These are phyloP conservation scores for Chroicocephalus ridibundus DNA, from an alignment of 2,113 vertebrate species.

Conservation along the genomic window DNA sequence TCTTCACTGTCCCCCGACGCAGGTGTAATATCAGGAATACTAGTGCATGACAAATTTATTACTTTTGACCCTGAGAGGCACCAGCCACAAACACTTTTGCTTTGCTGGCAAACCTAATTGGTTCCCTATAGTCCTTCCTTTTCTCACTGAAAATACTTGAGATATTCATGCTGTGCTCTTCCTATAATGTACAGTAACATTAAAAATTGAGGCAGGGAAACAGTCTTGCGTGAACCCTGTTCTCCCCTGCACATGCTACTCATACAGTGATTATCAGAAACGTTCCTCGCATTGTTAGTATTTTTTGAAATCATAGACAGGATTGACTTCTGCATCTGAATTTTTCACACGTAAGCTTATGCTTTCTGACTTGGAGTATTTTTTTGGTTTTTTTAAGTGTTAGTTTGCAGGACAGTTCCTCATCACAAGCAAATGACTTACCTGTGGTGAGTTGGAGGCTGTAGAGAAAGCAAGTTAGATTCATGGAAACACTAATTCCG, in stretches of 20 bases:
- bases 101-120: slow-evolving; percentile 26
- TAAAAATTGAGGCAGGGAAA: not conserved
- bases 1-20: slow-evolving; percentile 50
- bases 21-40: slow-evolving; percentile 9
- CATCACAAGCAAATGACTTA: not conserved
- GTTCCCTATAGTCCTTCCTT: slow-evolving; percentile 27
- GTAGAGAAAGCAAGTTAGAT: not conserved
- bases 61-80: slow-evolving; percentile 50
- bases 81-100: slow-evolving; percentile 3
- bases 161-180: slow-evolving; percentile 10
- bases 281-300: not conserved
- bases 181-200: not conserved
- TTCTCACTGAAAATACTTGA: slow-evolving; percentile 51
- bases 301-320: not conserved
- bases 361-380: not conserved
- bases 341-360: not conserved
- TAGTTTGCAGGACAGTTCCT: not conserved
- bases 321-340: not conserved
- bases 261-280: not conserved
- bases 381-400: not conserved
- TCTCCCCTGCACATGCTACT: not conserved
- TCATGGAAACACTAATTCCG: not conserved
- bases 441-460: not conserved
- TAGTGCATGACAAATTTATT: slow-evolving; percentile 50
- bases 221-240: not conserved